A percentile compares a stretch with the other conserved stretches of the same genome.
Conservation (phyloP, 2,888 invertebrate species). For the Caenorhabditis angaria region DNA sequence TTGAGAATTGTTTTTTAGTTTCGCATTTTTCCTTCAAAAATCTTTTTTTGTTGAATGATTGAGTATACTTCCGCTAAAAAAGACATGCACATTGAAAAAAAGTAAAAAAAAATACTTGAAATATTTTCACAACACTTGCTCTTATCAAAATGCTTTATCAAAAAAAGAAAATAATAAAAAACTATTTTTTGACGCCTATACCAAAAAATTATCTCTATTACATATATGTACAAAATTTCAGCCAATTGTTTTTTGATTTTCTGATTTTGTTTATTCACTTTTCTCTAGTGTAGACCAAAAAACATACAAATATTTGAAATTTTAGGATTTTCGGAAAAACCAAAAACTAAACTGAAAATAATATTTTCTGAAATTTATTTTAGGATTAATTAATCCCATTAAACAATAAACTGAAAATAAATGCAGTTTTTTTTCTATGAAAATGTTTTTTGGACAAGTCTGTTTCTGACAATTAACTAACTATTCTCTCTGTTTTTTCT, state of each 20-base stretch:
- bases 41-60: background rate
- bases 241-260: constrained; percentile 13
- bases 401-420: too few species aligned
- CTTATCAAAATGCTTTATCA: constrained; percentile 10
- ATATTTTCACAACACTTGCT: constrained; percentile 1
- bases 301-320: too few species aligned
- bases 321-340: too few species aligned
- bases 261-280: background rate
- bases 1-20: background rate
- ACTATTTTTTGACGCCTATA: too few species aligned
- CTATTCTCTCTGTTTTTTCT: too few species aligned
- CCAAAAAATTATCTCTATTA: constrained; percentile 13
- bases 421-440: too few species aligned
- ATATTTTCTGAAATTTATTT: too few species aligned
- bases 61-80: background rate
- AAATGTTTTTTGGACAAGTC: too few species aligned
- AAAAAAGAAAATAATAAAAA: background rate
- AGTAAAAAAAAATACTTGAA: constrained; percentile 9
- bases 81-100: background rate
- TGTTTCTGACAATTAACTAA: too few species aligned
- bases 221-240: background rate
- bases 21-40: background rate
- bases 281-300: too few species aligned
- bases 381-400: too few species aligned
- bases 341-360: too few species aligned